These are phyloP conservation scores for Harpalus rufipes DNA, from an alignment of 2,888 invertebrate genomes.

Conservation along the genomic window DNA sequence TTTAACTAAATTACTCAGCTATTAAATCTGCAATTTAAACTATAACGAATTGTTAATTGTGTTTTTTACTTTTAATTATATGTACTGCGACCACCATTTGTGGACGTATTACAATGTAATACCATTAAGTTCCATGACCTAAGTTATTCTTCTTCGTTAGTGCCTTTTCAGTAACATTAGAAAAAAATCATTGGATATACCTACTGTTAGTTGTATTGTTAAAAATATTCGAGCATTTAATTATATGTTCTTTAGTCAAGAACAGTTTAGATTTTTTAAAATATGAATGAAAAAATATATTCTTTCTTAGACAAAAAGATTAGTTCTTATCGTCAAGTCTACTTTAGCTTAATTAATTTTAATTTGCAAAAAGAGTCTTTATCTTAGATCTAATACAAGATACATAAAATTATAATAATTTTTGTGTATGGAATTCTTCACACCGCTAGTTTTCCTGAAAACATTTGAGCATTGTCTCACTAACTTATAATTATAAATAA, in stretches of 20 bases:
- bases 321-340: not conserved
- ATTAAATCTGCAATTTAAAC: slow-evolving; percentile 43
- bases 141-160: not conserved
- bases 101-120: slow-evolving; percentile 5
- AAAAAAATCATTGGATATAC: not conserved
- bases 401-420: not conserved
- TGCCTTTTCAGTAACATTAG: not conserved
- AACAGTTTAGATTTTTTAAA: not conserved
- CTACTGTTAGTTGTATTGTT: not conserved
- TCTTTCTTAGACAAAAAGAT: too few relatives aligned
- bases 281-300: not conserved
- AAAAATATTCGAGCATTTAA: not conserved
- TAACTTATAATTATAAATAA: slow-evolving; percentile 42
- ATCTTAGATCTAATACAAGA: not conserved
- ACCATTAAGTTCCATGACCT: slow-evolving; percentile 42
- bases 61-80: slow-evolving; percentile 55
- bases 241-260: not conserved
- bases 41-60: slow-evolving; percentile 55
- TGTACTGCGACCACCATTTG: slow-evolving; percentile 19
- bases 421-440: not conserved
- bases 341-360: not conserved
- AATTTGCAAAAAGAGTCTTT: not conserved
- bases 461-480: slow-evolving; percentile 24
- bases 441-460: not conserved
- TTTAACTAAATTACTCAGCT: slow-evolving; percentile 45